Base-by-base conservation (phyloP, 2,113 vertebrate species). In the Rhabdornis inornatus region DNA sequence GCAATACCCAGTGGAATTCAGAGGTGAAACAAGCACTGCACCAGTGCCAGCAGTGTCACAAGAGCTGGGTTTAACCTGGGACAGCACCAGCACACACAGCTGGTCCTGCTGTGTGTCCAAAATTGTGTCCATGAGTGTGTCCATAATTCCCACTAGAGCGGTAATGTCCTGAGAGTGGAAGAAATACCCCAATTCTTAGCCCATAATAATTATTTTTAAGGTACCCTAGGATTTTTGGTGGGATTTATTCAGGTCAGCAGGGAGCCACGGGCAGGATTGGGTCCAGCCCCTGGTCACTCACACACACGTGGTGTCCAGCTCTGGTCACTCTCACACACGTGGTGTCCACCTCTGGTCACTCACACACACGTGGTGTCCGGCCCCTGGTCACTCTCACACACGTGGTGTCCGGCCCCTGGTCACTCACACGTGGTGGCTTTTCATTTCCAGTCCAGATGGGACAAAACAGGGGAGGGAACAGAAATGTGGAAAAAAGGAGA, bases 311-410 rank as follows among this genome's bases (percentile, higher is more conserved):
- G 33, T 12, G 13, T 4, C 2, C 1, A 33, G 22, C 52, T 40
- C 33, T 1, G 14, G 39, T 19, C 44, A 21, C 44, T 33, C 39
- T 13, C 39, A 13, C 3, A 0, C n/a, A n/a, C n/a, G n/a, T n/a
- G n/a, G n/a, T n/a, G 13, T 4, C 2, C 1, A 33, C 52, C 37
- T 30, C 64, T 1, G 14, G 39, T 19, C 44, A 21, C 44, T 33
- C 39, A 40, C 39, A 13, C 3, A 0, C n/a, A n/a, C n/a, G n/a
- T n/a, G n/a, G n/a, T n/a, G 13, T 4, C 2, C 1, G 30, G 22
- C 52, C 37, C 33, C 64, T 1, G 14, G 39, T 19, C 44, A 21
- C 44, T 33, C 39, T 13, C 39, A 13, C 3, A 0, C n/a, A n/a
- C n/a, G n/a, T n/a, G n/a, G n/a, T n/a, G n/a, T n/a, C n/a, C n/a